Evolutionary conservation across 2,888 invertebrate genomes (phyloP), one percentile per base, ranked within the genome.

Genomic region (Clanis bilineata): DNA sequence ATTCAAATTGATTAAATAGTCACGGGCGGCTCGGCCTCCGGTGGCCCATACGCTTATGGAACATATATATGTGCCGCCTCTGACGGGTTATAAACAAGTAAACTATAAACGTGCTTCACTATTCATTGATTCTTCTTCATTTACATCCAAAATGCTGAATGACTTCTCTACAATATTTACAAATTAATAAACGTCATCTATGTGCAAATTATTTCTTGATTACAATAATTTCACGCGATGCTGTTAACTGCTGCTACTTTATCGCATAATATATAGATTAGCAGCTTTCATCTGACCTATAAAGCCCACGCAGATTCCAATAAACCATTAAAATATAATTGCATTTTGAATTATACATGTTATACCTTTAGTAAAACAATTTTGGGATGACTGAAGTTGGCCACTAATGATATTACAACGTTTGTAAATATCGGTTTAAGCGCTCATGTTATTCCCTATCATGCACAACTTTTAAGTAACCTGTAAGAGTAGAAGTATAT

Each of bases 241-340:
- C 15, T 5, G 39, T 18, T 18, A 41, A 41, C 41, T 7, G 0
- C 28, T 10, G 10, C 28, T 28, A 51, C 3, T 28, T 18, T 32
- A 6, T 18, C 18, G 9, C 18, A 18, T 51, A 51, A 3, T 32
- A 28, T 51, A 32, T 51, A 28, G 9, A 32, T 18, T 18, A 28
- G 4, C 51, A 28, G 51, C 28, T 51, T 28, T 18, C 23, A n/a
- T 23, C 18, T 28, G 51, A 18, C 51, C 18, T 10, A 32, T 32
- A 51, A 51, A 51, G 41, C 51, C 51, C 51, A 51, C 51, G 51
- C 32, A 18, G 7, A 51, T 32, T 28, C 28, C 32, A 51, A 51
- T 51, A 18, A 28, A 28, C 32, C 10, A 38, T 58, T 38, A 58
- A 58, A 38, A 38, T 45, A 45, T 28, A 22, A 25, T 23, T 18